Evolutionary conservation across 2,797 vertebrate genomes (phyloP).

Genomic region (Lutjanus campechanus): DNA sequence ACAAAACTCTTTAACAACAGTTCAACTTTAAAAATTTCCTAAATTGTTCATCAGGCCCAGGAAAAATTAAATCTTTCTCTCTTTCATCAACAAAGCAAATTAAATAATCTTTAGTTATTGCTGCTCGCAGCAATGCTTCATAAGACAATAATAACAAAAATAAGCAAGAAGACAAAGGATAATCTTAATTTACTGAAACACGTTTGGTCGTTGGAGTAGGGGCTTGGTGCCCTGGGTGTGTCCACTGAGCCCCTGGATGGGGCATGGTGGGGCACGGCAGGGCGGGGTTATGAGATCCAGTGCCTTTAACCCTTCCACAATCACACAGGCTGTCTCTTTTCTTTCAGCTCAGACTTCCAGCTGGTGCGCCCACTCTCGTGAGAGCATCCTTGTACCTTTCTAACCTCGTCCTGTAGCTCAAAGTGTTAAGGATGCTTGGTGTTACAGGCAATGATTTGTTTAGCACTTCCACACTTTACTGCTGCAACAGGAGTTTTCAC

Average conservation of each 20-base stretch:
- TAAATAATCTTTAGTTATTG: constrained; percentile 92
- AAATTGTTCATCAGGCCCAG: constrained; percentile 74
- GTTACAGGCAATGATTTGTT: constrained; percentile 55
- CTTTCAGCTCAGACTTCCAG: constrained; percentile 28
- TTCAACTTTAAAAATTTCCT: constrained; percentile 73
- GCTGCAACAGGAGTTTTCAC: constrained; percentile 19
- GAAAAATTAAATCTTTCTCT: constrained; percentile 77
- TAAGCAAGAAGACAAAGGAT: constrained; percentile 85
- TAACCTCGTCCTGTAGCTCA: constrained; percentile 30
- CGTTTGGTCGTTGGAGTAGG: constrained; percentile 59
- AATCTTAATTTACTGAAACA: constrained; percentile 89
- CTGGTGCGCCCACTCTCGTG: constrained; percentile 5
- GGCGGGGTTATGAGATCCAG: constrained; percentile 58
- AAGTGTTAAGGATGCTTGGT: constrained; percentile 52
- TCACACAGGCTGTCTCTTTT: constrained; percentile 37
- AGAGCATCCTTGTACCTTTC: constrained; percentile 35
- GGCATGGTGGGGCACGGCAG: constrained; percentile 6
- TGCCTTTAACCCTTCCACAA: constrained; percentile 57
- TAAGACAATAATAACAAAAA: constrained; percentile 86
- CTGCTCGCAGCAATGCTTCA: constrained; percentile 96
- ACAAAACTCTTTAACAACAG: constrained; percentile 66
- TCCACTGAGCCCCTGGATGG: constrained; percentile 23
- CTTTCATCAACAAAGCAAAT: constrained; percentile 83
- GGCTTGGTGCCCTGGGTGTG: constrained; percentile 44
- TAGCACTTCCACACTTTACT: constrained; percentile 22